Percentiles rank a stretch among this genome's conserved stretches.
Conservation (phyloP, 2,113 vertebrate genomes). For the Ahaetulla prasina region DNA sequence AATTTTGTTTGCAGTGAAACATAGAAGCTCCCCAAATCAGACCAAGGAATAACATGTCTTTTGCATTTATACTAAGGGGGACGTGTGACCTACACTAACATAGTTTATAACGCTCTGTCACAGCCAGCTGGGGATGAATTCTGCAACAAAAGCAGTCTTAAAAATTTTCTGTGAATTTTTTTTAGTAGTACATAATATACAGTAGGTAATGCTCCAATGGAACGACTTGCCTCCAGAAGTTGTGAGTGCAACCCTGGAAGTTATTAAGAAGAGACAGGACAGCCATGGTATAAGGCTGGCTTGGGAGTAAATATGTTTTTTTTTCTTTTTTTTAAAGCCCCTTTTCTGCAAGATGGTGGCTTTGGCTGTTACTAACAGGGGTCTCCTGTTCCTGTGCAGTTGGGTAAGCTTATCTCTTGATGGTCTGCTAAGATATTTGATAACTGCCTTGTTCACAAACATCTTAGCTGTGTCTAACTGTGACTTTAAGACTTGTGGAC, state of each 20-base stretch:
- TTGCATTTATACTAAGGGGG: neutral
- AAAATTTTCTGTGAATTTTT: neutral
- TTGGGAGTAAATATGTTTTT: neutral
- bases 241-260: too few relatives aligned
- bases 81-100: neutral
- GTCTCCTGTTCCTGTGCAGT: slow-evolving; percentile 79
- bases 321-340: slow-evolving; percentile 51
- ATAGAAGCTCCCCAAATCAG: neutral
- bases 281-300: neutral
- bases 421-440: fast-evolving
- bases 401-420: slow-evolving; percentile 75
- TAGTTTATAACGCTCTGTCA: neutral
- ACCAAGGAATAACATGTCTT: neutral
- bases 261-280: too few relatives aligned
- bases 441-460: too few relatives aligned
- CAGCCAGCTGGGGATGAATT: neutral
- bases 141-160: neutral
- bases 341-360: slow-evolving; percentile 78
- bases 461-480: neutral
- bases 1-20: neutral
- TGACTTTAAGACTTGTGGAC: neutral
- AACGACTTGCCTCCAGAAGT: too few relatives aligned
- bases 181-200: neutral
- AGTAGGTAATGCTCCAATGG: too few relatives aligned
- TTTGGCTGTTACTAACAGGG: slow-evolving; percentile 84